These are phyloP conservation scores for Tetragonula carbonaria DNA, from an alignment of 2,888 invertebrate genomes.

Conservation along the genomic window DNA sequence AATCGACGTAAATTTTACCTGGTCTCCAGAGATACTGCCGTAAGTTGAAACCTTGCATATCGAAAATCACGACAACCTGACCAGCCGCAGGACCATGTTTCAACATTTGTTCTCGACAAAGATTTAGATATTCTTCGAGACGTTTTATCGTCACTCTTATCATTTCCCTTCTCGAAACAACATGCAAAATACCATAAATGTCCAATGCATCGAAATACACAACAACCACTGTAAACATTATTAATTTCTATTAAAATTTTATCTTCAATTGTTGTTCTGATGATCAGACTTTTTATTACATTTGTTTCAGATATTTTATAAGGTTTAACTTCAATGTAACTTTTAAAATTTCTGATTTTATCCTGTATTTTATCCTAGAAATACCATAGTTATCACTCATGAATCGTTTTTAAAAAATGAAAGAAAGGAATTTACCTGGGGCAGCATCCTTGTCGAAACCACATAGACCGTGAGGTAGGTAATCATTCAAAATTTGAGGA, in stretches of 20 bases:
- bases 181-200: slow-evolving; percentile 91
- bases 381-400: too few species aligned
- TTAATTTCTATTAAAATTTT: not conserved
- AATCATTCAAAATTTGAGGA: slow-evolving; percentile 89
- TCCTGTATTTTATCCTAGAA: too few species aligned
- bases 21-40: slow-evolving; percentile 95
- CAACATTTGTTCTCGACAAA: slow-evolving; percentile 87
- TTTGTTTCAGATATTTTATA: too few species aligned
- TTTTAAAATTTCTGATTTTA: too few species aligned
- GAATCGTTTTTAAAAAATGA: too few species aligned
- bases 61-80: slow-evolving; percentile 90
- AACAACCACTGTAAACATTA: slow-evolving; percentile 87
- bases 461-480: slow-evolving; percentile 91
- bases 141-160: slow-evolving; percentile 88
- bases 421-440: slow-evolving; percentile 85
- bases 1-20: slow-evolving; percentile 83
- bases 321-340: too few species aligned
- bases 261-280: not conserved
- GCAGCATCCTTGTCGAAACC: slow-evolving; percentile 94
- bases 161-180: slow-evolving; percentile 89
- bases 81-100: slow-evolving; percentile 87
- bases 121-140: slow-evolving; percentile 88
- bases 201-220: slow-evolving; percentile 93
- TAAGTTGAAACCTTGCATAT: slow-evolving; percentile 91
- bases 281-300: not conserved